These are phyloP conservation scores for Bungarus multicinctus DNA, from an alignment of 2,113 vertebrate genomes.

Conservation along the genomic window DNA sequence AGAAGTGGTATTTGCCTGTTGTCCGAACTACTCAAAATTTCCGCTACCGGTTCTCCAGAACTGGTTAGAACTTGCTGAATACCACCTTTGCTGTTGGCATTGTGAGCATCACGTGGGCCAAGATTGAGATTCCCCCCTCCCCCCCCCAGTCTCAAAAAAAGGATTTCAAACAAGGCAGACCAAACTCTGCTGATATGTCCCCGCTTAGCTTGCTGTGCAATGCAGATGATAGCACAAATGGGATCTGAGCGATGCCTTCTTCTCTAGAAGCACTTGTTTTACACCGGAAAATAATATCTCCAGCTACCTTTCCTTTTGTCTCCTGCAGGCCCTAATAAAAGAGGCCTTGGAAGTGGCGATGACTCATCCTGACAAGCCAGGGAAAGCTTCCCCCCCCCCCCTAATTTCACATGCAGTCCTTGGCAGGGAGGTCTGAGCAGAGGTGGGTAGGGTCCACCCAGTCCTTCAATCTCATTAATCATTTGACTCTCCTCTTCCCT, in stretches of 20 bases:
- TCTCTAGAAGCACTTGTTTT: constrained; percentile 13
- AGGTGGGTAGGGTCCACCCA: constrained; percentile 95
- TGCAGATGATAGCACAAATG: neutral
- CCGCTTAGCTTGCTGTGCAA: neutral
- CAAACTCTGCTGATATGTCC: neutral
- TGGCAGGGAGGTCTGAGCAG: constrained; percentile 93
- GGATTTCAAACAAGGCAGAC: neutral
- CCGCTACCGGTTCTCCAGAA: too few relatives aligned
- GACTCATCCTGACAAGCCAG: constrained; percentile 71
- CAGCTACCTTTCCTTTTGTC: constrained; percentile 47
- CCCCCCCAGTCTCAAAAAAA: neutral
- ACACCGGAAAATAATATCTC: neutral
- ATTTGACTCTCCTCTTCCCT: constrained; percentile 74
- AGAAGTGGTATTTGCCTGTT: too few relatives aligned
- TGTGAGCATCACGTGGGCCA: neutral
- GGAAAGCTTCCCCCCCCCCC: constrained; percentile 66
- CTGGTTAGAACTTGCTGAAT: too few relatives aligned
- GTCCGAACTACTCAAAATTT: too few relatives aligned
- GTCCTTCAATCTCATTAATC: constrained; percentile 99
- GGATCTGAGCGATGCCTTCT: neutral
- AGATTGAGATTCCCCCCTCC: neutral
- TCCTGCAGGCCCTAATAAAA: constrained; percentile 54
- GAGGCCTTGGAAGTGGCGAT: constrained; percentile 36
- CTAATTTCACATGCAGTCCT: constrained; percentile 89
- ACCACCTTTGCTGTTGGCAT: neutral